Evolutionary conservation across 2,888 invertebrate genomes (phyloP), one percentile per base, ranked within the genome.

Genomic region (Trachelus stipa): DNA sequence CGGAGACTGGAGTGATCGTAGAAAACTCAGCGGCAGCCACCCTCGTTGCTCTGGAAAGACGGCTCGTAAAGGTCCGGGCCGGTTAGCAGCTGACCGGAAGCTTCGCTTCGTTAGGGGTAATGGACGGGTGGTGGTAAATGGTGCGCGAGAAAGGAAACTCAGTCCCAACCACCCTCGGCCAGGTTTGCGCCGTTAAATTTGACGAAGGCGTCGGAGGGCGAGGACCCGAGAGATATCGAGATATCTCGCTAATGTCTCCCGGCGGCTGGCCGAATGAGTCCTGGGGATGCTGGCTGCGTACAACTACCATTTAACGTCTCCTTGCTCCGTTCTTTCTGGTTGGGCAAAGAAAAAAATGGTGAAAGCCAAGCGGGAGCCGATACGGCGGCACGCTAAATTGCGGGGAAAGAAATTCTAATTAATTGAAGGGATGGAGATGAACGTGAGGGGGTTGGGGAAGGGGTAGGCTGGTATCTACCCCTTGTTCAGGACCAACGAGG

Each of bases 351-450:
- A 56, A 56, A 40, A 56, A 56, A 56, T 56, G 23, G 56, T 9
- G 56, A 56, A 23, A 23, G 23, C 56, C 23, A 23, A 56, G 40
- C 40, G 40, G 15, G 40, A 40, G 56, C 56, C 56, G 56, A 56
- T 15, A 56, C 71, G 71, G 3, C 12, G 30, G 71, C 15, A 71
- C 30, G 30, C 23, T 71, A 71, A 71, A 71, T 71, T n/a, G 31
- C 31, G 71, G 31, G 2, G 30, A 71, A 71, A 30, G 71, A 71
- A 71, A 71, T 71, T 71, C 31, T 71, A 71, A 71, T 71, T 71
- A 71, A 71, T 71, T 71, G 34, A 71, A 34, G 71, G 30, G 71
- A 30, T 23, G 56, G 23, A 23, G 56, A 11, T 9, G 6, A 56
- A 56, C 23, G 56, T 23, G 23, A 56, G 23, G 23, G 35, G 12